A percentile compares a stretch with the other conserved stretches of the same genome.
Evolutionary conservation across 2,797 vertebrate species (phyloP).

Genomic region (Acanthurus leucopareius): DNA sequence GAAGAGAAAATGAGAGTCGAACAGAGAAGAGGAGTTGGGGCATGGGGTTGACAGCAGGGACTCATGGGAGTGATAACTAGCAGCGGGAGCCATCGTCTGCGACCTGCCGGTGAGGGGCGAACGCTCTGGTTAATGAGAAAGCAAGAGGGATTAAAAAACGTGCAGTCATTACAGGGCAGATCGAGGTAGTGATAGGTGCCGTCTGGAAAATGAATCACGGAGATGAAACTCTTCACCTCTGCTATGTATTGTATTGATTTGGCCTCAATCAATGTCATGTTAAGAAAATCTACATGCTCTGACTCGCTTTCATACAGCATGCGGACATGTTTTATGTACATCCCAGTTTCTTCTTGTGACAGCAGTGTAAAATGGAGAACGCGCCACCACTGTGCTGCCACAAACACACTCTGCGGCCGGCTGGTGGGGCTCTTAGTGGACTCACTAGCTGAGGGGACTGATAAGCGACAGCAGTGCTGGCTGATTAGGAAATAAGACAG

Average conservation of each 20-base stretch:
- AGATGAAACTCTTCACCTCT: constrained; percentile 16
- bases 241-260: constrained; percentile 9
- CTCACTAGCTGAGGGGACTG: constrained; percentile 44
- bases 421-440: constrained; percentile 29
- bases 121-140: constrained; percentile 75
- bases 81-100: constrained; percentile 55
- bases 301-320: constrained; percentile 15
- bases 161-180: constrained; percentile 45
- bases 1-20: constrained; percentile 10
- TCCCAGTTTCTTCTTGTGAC: constrained; percentile 32
- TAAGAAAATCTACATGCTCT: constrained; percentile 5
- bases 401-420: constrained; percentile 27
- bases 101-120: constrained; percentile 64
- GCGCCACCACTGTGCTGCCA: constrained; percentile 31
- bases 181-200: constrained; percentile 13
- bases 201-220: constrained; percentile 41
- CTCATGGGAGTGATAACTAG: constrained; percentile 53
- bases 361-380: constrained; percentile 47
- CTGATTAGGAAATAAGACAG: constrained; percentile 73
- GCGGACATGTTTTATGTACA: constrained; percentile 28
- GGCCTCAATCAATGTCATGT: constrained; percentile 23
- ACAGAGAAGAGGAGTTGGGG: constrained; percentile 7
- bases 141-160: constrained; percentile 66
- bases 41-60: constrained; percentile 17
- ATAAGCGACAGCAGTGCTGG: constrained; percentile 62